phyloP scores from a whole-genome alignment of 2,113 vertebrate species.

The Pelmatolapia mariae region DNA sequence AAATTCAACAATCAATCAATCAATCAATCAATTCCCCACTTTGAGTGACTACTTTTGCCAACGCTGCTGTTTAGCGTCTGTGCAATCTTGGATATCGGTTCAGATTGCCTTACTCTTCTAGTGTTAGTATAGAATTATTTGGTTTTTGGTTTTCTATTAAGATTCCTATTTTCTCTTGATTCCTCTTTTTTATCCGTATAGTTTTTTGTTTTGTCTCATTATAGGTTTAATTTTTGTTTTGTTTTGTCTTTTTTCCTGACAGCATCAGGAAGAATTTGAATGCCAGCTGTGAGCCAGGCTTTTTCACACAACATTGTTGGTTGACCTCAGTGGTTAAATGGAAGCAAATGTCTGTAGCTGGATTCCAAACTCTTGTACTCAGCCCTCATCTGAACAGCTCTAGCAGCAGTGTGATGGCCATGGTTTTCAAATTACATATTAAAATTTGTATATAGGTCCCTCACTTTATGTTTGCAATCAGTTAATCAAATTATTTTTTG shows the following conservation, averaged over 20 bases:
- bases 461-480: neutral
- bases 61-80: neutral
- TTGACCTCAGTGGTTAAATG: neutral
- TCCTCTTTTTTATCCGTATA: neutral
- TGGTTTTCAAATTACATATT: neutral
- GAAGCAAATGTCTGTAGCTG: neutral
- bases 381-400: neutral
- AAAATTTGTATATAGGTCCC: neutral
- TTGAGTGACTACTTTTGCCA: neutral
- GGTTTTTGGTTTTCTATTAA: neutral
- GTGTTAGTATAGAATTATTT: neutral
- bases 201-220: neutral
- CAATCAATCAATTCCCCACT: neutral
- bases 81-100: neutral
- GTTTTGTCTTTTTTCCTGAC: neutral
- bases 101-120: neutral
- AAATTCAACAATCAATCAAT: neutral
- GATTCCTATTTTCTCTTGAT: neutral
- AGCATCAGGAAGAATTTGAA: neutral
- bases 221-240: neutral
- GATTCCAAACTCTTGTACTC: neutral
- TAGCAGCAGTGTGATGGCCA: neutral
- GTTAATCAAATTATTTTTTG: neutral
- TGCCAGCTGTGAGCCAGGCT: neutral
- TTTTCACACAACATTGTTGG: neutral